phyloP scores from a whole-genome alignment of 1,140 invertebrate species.

The Drosophila mayri region DNA sequence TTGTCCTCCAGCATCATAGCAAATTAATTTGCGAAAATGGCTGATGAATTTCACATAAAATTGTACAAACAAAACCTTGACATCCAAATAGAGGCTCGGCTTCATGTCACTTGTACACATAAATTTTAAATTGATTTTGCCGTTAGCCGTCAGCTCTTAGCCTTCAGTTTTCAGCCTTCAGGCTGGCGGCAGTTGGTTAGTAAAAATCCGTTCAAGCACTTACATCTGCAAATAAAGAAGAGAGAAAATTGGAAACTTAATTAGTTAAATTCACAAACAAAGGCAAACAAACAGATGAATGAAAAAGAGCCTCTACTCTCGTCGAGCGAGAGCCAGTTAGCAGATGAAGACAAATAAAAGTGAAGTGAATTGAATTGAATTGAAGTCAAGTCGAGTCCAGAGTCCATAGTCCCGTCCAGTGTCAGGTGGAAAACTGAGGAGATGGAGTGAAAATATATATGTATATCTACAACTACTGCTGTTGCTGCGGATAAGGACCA shows the following conservation, averaged over 20 bases:
- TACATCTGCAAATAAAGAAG: slow-evolving; percentile 77
- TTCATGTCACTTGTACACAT: slow-evolving; percentile 12
- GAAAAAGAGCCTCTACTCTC: slow-evolving; percentile 13
- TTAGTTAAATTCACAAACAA: slow-evolving; percentile 73
- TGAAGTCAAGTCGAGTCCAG: slow-evolving; percentile 32
- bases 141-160: slow-evolving; percentile 1
- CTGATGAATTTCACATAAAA: slow-evolving; percentile 24
- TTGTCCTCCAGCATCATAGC: slow-evolving; percentile 22
- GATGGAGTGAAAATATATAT: slow-evolving; percentile 16
- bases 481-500: slow-evolving; percentile 27
- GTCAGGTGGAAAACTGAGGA: slow-evolving; percentile 35
- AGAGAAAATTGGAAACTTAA: slow-evolving; percentile 69
- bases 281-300: slow-evolving; percentile 42
- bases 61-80: slow-evolving; percentile 40
- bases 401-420: slow-evolving; percentile 8
- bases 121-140: slow-evolving; percentile 37
- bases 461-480: background rate
- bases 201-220: slow-evolving; percentile 49
- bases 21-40: slow-evolving; percentile 44
- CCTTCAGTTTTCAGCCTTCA: background rate
- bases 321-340: slow-evolving; percentile 24
- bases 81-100: slow-evolving; percentile 17
- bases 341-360: slow-evolving; percentile 57
- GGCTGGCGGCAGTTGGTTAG: slow-evolving; percentile 3
- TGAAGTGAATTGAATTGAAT: slow-evolving; percentile 59